Conservation (phyloP, 2,113 vertebrate genomes). For the Crypturellus undulatus region DNA sequence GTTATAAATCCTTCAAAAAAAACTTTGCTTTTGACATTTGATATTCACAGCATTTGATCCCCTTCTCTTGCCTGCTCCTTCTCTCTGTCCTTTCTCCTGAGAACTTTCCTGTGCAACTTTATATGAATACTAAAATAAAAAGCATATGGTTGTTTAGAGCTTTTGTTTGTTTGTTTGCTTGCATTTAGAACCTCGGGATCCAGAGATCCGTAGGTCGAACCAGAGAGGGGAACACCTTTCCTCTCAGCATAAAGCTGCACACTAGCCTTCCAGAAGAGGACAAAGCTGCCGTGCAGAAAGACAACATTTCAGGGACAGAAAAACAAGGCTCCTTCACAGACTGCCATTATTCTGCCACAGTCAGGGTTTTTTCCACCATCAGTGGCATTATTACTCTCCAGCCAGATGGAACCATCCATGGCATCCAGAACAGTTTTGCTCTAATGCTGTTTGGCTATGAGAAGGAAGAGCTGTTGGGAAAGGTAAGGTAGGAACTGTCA, state of each 20-base stretch:
- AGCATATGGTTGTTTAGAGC: not conserved
- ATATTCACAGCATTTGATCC: not conserved
- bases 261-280: not conserved
- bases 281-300: not conserved
- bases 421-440: slow-evolving; percentile 85
- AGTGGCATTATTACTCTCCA: slow-evolving; percentile 86
- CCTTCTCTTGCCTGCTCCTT: not conserved
- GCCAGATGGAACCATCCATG: slow-evolving; percentile 86
- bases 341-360: slow-evolving; percentile 79
- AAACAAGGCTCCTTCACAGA: not conserved
- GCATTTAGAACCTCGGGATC: slow-evolving; percentile 81
- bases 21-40: not conserved
- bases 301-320: not conserved
- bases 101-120: not conserved
- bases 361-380: slow-evolving; percentile 86
- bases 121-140: not conserved
- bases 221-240: slow-evolving; percentile 81
- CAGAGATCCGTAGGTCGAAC: slow-evolving; percentile 83
- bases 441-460: slow-evolving; percentile 88
- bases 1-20: not conserved
- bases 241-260: slow-evolving; percentile 87
- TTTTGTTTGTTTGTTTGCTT: not conserved
- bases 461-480: slow-evolving; percentile 84
- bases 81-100: not conserved
- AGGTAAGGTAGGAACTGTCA: slow-evolving; percentile 78